Conservation (phyloP, 2,888 invertebrate species). For the Falcaria lacertinaria region DNA sequence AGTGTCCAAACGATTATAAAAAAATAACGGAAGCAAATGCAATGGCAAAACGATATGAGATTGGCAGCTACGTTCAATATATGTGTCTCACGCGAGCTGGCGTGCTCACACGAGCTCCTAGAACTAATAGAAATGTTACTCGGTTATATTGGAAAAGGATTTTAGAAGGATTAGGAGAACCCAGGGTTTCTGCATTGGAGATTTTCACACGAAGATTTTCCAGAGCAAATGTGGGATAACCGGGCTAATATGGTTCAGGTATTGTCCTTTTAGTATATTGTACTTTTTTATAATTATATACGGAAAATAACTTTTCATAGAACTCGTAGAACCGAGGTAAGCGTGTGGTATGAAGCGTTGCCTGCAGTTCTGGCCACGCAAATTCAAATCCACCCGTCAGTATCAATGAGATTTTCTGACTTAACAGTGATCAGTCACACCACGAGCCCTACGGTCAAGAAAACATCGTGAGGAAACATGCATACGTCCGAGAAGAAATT, state of each 20-base stretch:
- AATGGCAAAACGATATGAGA: slow-evolving; percentile 4
- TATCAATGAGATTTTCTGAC: too few species aligned
- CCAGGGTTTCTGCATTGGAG: neutral
- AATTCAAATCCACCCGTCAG: too few species aligned
- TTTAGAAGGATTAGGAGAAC: neutral
- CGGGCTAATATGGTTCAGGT: neutral
- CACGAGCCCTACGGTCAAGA: too few species aligned
- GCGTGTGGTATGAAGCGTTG: too few species aligned
- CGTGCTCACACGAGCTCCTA: slow-evolving; percentile 23
- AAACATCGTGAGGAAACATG: too few species aligned
- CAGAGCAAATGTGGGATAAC: neutral
- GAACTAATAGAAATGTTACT: slow-evolving; percentile 4
- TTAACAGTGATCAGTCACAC: too few species aligned
- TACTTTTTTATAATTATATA: neutral
- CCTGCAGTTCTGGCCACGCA: too few species aligned
- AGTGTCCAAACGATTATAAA: neutral
- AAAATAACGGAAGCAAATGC: slow-evolving; percentile 2
- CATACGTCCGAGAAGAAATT: too few species aligned
- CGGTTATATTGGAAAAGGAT: neutral
- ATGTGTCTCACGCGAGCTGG: slow-evolving; percentile 30
- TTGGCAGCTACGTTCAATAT: slow-evolving; percentile 3
- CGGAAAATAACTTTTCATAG: neutral
- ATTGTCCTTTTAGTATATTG: neutral
- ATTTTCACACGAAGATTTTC: neutral
- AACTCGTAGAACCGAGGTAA: too few species aligned